Evolutionary conservation across 2,797 vertebrate genomes (phyloP), one percentile per base, ranked within the genome.

Genomic region (Rhinogobio ventralis): DNA sequence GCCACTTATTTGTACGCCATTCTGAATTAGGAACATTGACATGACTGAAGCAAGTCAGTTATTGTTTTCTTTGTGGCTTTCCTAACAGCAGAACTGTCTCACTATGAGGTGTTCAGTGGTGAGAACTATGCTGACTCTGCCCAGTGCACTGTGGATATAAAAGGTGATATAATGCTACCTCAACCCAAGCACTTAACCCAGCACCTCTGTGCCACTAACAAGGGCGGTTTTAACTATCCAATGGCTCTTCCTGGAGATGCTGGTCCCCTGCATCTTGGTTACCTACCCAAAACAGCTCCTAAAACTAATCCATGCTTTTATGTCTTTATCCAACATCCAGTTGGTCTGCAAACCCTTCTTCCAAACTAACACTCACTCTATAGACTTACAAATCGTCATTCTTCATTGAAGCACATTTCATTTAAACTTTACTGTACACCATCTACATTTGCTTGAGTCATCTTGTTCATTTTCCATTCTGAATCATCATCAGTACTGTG

Each of bases 151-250:
- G 90, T 97, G 91, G 96, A 97, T 91, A 95, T 97, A 87, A 90
- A 95, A 93, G 97, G 98, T 99, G 94, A 98, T 96, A 95, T 93
- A 92, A 94, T 92, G 90, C 87, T 93, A 93, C 93, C 94, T 94
- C 90, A 92, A 90, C 91, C 92, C 93, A 90, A 94, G 91, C 89
- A 86, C 90, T 95, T 95, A 95, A 96, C 94, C 93, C 90, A 92
- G 87, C 91, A 91, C 90, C 92, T 93, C 92, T 91, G 91, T 90
- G 91, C 93, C 93, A 92, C 93, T 95, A 95, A 96, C 95, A 90
- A 90, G n/a, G 90, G 93, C 93, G 93, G 94, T 95, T 90, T 91
- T 91, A 88, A 85, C 85, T 89, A 88, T 90, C 90, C 82, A 88
- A 81, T 93, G 79, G 86, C 79, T 85, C 85, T 87, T 81, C 67